A percentile compares a stretch with the other conserved stretches of the same genome.
Evolutionary conservation across 2,113 vertebrate species (phyloP).

Genomic region (Perca fluviatilis): DNA sequence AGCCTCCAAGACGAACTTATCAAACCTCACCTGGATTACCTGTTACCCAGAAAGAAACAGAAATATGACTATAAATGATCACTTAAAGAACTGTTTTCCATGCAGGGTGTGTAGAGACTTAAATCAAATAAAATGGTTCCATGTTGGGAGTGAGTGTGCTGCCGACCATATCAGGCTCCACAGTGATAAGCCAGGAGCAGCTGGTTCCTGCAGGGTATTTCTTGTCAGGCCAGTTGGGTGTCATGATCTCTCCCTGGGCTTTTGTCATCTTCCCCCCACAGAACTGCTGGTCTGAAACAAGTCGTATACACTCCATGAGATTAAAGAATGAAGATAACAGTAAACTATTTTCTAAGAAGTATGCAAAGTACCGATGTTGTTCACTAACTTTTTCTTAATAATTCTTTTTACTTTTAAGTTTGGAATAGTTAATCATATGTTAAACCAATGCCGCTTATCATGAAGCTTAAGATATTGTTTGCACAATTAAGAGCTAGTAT

Average conservation of each 20-base stretch:
- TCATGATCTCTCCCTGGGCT: constrained; percentile 87
- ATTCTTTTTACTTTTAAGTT: not conserved
- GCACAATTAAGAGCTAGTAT: not conserved
- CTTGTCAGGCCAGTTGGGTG: constrained; percentile 92
- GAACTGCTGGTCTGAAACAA: constrained; percentile 78
- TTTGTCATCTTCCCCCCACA: constrained; percentile 86
- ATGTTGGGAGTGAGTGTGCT: not conserved
- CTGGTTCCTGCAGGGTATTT: constrained; percentile 91
- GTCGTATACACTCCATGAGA: constrained; percentile 22
- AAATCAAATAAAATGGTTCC: not conserved
- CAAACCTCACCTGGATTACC: constrained; percentile 89
- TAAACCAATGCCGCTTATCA: not conserved
- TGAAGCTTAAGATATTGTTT: not conserved
- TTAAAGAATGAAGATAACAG: not conserved
- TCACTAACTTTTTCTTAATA: not conserved
- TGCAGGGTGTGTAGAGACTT: not conserved
- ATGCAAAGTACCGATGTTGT: not conserved
- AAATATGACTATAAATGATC: not conserved
- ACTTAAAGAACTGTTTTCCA: not conserved
- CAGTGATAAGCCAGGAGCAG: constrained; percentile 93
- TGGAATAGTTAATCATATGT: not conserved
- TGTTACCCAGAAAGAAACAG: constrained; percentile 62
- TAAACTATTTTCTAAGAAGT: not conserved
- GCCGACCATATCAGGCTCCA: constrained; percentile 86
- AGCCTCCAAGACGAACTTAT: constrained; percentile 89